Base-by-base conservation (phyloP, 2,888 invertebrate genomes). In the Willowsia nigromaculata region DNA sequence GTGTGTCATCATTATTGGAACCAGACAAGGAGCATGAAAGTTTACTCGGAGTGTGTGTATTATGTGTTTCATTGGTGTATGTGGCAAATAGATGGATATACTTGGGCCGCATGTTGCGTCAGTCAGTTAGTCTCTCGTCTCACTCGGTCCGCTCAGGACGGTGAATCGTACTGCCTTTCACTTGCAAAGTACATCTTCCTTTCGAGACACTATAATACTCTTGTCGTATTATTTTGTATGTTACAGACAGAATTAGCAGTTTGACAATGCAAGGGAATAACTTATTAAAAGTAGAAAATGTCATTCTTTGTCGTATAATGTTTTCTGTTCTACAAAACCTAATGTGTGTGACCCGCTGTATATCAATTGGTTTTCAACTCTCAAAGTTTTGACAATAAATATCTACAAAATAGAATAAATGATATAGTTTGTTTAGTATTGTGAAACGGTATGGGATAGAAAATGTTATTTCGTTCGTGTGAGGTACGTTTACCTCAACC, bases 61-160 rank as follows among this genome's bases (percentile, higher is more conserved):
- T 53, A 30, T 6, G 53, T n/a, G n/a, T 18, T 78, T 78, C 11
- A 5, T 30, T 43, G 43, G 25, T 47, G 11, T 43, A n/a, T 25
- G 40, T 5, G 2, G 4, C 4, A 11, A 13, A n/a, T 59, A 37
- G 56, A 37, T 43, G 27, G 76, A 76, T 85, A 76, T 78, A 85
- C 85, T 68, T 80, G 56, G 56, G 81, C 81, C 81, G 87, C 87
- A 81, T 81, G 87, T 71, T 87, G 81, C 74, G 71, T 71, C 43
- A 40, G 65, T 71, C 30, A 71, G 87, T 71, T 87, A 87, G 87
- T 87, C 87, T 81, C 81, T 87, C 56, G 59, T 37, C 78, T 62
- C 76, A 13, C 65, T 56, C 78, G n/a, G 85, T 65, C 76, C 62
- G n/a, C 18, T n/a, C 62, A 56, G 85, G 78, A 85, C 40, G 56